A percentile compares a stretch with the other conserved stretches of the same genome.
phyloP scores from a whole-genome alignment of 2,113 vertebrate genomes.

The Oostethus manadensis region DNA sequence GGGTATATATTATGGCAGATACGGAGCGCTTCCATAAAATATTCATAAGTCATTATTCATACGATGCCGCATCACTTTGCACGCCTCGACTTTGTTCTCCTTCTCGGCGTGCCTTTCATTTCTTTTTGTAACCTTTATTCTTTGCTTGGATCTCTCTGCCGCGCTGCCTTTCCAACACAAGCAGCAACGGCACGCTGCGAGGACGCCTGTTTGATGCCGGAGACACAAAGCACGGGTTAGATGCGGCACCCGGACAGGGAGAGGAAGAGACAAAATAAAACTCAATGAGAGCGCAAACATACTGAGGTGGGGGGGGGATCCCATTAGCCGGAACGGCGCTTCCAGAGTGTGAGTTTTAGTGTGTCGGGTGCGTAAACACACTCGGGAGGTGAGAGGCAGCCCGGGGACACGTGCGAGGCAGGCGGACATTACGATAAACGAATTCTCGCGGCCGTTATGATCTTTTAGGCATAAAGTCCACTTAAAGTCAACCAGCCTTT shows the following conservation, averaged over 20 bases:
- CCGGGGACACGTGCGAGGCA: neutral
- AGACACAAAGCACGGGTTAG: neutral
- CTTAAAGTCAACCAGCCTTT: neutral
- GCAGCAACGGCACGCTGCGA: neutral
- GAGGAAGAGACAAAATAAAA: neutral
- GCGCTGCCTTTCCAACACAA: neutral
- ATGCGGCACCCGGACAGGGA: neutral
- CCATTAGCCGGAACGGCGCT: slow-evolving; percentile 22
- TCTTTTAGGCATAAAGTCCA: neutral
- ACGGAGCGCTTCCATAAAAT: slow-evolving; percentile 46
- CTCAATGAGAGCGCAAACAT: neutral
- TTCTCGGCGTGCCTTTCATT: slow-evolving; percentile 1
- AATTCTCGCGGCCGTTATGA: neutral
- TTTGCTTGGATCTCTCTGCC: neutral
- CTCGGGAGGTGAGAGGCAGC: neutral
- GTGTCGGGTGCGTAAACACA: neutral
- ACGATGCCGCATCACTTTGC: slow-evolving; percentile 47
- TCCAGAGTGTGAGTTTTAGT: neutral
- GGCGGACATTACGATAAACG: neutral
- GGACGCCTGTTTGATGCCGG: neutral
- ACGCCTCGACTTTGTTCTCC: neutral
- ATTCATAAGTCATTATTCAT: slow-evolving; percentile 50
- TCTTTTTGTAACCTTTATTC: neutral
- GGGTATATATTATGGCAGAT: slow-evolving; percentile 43
- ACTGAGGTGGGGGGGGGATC: slow-evolving; percentile 14